Evolutionary conservation across 53 echinoderm and acorn worm species (phyloP), one percentile per base, ranked within the genome.

Genomic region (Crossaster papposus): DNA sequence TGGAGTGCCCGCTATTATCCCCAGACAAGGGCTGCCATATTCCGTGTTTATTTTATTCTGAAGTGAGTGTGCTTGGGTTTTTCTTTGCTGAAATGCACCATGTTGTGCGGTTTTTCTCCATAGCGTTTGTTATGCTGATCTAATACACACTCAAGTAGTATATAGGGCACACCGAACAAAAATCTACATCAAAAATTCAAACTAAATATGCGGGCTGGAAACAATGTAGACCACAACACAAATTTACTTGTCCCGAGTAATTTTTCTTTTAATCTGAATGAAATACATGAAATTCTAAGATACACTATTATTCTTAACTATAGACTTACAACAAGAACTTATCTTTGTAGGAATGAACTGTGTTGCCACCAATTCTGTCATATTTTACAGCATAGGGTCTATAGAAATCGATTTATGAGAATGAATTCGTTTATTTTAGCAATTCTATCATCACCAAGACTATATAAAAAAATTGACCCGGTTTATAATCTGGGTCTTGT

Each of bases 11-110:
- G 33, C 87, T 62, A 87, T 87, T 87, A 74, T 87, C 76, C 87
- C n/a, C 35, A 74, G 77, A 87, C 87, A 87, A 87, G 87, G 87
- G 54, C 87, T 77, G 87, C 87, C 87, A 77, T 87, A 87, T 87
- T 87, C 87, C 55, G 87, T 87, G 87, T 87, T 87, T 87, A 87
- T 87, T 87, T 87, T 87, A 87, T 87, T 87, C 87, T 54, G n/a
- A 74, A 62, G 87, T 87, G 87, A 76, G 76, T 87, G 87, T 77
- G 87, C 87, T 54, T 76, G 87, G 87, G 87, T 53, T 53, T 77
- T 79, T 79, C 52, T 51, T 17, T 17, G 2, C n/a, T 13, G 72
- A 28, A 9, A 9, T 31, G 72, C 14, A 71, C 34, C 12, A 2
- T 74, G 33, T 74, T 74, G 36, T 74, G 75, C 30, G 75, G 18